Conservation (phyloP, 1,140 invertebrate species). For the Bombus impatiens region DNA sequence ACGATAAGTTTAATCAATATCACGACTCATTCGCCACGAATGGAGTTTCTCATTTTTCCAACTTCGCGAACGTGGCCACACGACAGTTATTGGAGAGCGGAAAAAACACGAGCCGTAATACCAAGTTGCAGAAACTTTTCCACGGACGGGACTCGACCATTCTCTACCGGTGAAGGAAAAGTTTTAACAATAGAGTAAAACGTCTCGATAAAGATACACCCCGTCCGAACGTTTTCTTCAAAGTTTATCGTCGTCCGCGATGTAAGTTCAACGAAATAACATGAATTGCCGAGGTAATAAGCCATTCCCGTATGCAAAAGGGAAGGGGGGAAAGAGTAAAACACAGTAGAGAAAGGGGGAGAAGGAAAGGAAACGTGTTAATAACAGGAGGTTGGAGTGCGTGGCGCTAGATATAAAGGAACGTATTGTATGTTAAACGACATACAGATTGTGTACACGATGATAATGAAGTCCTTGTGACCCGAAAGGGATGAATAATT, state of each 20-base stretch:
- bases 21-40: background rate
- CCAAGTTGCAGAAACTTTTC: constrained; percentile 20
- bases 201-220: background rate
- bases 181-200: constrained; percentile 34
- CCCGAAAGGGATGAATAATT: constrained; percentile 16
- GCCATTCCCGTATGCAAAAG: background rate
- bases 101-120: background rate
- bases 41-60: background rate
- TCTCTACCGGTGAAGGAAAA: background rate
- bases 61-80: background rate
- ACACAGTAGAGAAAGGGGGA: background rate
- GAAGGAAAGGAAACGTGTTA: constrained; percentile 16
- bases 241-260: background rate
- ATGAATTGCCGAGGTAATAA: background rate
- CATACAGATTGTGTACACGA: background rate
- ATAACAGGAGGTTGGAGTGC: background rate
- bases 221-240: background rate
- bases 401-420: constrained; percentile 14
- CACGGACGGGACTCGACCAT: background rate
- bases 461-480: constrained; percentile 18
- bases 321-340: background rate
- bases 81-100: background rate
- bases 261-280: background rate
- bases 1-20: background rate
- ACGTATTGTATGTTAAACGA: constrained; percentile 28